These are phyloP conservation scores for Chauna torquata DNA, from an alignment of 2,113 vertebrate species.

Conservation along the genomic window DNA sequence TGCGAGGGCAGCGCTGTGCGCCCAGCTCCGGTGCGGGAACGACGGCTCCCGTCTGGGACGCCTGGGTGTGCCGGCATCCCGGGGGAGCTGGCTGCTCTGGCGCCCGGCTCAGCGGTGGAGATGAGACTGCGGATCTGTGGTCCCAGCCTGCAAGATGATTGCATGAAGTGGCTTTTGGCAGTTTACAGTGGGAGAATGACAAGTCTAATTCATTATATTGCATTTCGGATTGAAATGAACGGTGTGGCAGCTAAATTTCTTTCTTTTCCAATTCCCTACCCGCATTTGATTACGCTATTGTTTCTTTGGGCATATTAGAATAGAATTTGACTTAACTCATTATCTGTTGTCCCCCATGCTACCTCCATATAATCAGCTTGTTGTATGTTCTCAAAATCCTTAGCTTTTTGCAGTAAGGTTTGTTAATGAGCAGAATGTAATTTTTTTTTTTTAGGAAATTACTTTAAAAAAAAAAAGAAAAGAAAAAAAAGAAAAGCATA, in stretches of 20 bases:
- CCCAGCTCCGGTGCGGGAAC: too few relatives aligned
- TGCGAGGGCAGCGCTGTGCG: too few relatives aligned
- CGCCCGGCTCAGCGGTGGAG: neutral
- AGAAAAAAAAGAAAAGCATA: conserved; percentile 55
- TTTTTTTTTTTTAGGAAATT: conserved; percentile 57
- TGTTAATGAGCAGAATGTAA: conserved; percentile 47
- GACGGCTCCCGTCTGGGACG: too few relatives aligned
- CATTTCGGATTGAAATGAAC: neutral
- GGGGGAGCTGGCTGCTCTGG: too few relatives aligned
- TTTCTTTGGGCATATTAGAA: neutral
- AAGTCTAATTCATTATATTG: neutral
- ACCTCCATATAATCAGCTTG: neutral
- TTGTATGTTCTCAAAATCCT: neutral
- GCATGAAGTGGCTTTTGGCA: neutral
- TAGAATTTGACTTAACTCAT: neutral
- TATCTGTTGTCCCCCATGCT: neutral
- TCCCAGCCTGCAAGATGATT: neutral
- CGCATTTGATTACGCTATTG: neutral
- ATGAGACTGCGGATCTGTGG: neutral
- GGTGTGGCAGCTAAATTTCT: neutral
- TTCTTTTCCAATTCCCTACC: neutral
- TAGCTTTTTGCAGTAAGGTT: neutral
- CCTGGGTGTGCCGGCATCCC: too few relatives aligned
- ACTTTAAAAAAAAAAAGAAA: too few relatives aligned
- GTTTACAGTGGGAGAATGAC: neutral